A percentile compares a stretch with the other conserved stretches of the same genome.
Evolutionary conservation across 2,888 invertebrate species (phyloP).

Genomic region (Crematogaster levior): DNA sequence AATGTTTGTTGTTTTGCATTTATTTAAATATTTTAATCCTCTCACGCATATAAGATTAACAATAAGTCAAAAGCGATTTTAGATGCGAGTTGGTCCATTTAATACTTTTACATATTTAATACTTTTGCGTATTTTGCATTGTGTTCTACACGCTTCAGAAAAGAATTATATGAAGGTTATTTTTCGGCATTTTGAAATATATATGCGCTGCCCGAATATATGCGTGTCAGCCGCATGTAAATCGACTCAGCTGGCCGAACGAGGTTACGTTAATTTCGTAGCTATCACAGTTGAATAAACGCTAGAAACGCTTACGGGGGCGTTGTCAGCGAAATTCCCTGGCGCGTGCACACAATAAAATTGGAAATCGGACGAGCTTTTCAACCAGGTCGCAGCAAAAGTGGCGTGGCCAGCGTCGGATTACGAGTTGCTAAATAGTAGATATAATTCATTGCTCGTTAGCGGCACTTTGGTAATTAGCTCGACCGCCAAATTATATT

Average conservation of each 20-base stretch:
- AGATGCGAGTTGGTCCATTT: not conserved
- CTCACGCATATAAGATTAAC: not conserved
- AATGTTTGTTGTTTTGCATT: not conserved
- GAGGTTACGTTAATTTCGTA: conserved; percentile 69
- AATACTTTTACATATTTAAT: conserved; percentile 6
- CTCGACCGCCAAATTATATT: conserved; percentile 47
- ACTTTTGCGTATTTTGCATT: not conserved
- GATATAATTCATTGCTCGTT: conserved; percentile 55
- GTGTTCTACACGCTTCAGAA: conserved; percentile 1
- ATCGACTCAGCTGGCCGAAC: conserved; percentile 60
- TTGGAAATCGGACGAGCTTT: conserved; percentile 37
- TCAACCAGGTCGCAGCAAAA: conserved; percentile 35
- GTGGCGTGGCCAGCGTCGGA: conserved; percentile 32
- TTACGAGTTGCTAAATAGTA: conserved; percentile 49
- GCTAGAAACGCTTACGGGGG: conserved; percentile 47
- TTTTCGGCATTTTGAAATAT: not conserved
- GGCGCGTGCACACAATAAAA: conserved; percentile 46
- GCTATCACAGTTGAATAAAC: conserved; percentile 64
- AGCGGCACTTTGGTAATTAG: conserved; percentile 53
- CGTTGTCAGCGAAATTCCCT: conserved; percentile 61
- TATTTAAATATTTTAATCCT: not conserved
- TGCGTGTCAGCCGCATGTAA: conserved; percentile 44
- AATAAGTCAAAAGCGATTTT: not conserved
- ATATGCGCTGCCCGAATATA: not conserved
- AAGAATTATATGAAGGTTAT: not conserved